Evolutionary conservation across 2,113 vertebrate genomes (phyloP).

Genomic region (Passerina amoena): DNA sequence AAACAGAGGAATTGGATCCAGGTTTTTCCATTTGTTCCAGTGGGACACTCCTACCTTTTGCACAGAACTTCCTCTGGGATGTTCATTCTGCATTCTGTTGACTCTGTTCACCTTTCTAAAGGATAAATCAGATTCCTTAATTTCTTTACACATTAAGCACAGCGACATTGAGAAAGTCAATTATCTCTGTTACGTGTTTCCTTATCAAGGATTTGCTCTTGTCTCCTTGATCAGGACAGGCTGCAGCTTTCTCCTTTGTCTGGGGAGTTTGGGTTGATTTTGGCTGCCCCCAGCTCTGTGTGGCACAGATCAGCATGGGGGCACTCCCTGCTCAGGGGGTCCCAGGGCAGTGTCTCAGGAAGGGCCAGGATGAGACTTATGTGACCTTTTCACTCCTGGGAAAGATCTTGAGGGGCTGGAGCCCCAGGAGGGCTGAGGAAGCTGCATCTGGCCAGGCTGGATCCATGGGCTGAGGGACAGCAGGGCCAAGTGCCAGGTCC

Average conservation of each 20-base stretch:
- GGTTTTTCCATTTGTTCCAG: background rate
- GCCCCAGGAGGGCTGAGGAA: background rate
- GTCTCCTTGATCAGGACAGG: slow-evolving; percentile 16
- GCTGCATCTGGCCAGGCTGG: background rate
- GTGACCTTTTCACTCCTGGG: background rate
- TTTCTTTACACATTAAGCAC: background rate
- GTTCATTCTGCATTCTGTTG: background rate
- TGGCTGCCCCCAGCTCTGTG: background rate
- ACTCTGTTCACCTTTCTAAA: background rate
- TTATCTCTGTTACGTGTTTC: slow-evolving; percentile 27
- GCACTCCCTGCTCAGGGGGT: background rate
- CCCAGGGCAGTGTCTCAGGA: background rate
- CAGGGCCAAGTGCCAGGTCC: too few relatives aligned
- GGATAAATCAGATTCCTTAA: background rate
- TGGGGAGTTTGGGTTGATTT: background rate
- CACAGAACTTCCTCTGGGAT: background rate
- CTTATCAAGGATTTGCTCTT: background rate
- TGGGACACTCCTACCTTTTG: background rate
- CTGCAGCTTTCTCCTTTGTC: background rate
- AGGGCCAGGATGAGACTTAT: background rate
- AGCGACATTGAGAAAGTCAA: background rate
- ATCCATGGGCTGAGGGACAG: too few relatives aligned
- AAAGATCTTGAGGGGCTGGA: background rate
- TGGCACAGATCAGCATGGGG: background rate
- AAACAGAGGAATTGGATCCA: background rate